Evolutionary conservation across 2,888 invertebrate species (phyloP), one percentile per base, ranked within the genome.

Genomic region (Rhorus exstirpatorius): DNA sequence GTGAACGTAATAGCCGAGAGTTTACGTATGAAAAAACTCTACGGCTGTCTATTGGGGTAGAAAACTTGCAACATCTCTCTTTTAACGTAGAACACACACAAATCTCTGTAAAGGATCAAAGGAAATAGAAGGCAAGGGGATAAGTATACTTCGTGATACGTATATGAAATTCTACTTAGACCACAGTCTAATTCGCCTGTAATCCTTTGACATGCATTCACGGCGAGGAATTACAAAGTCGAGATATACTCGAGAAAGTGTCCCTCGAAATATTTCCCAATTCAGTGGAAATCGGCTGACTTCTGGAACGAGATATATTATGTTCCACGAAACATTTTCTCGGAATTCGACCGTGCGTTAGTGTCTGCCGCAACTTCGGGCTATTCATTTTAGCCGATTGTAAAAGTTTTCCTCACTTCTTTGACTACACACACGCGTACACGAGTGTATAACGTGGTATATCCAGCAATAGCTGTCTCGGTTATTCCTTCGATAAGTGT

Each of bases 311-410:
- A 46, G 38, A 38, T 38, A 8, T 8, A 8, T 38, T 8, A 8
- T n/a, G n/a, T n/a, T n/a, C 38, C 3, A 8, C 3, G 8, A 38
- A 38, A 8, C 6, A 31, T 1, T 63, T 78, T 71, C 72, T 26
- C 17, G 14, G 65, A 72, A 67, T 26, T 58, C 51, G 55, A 58
- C 14, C 19, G 17, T 31, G 44, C 44, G 65, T 75, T 75, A 63
- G 21, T 55, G n/a, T 26, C 19, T 10, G n/a, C 4, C 10, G n/a
- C 4, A 24, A 12, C 51, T 51, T 24, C n/a, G 0, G 10, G 7
- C 49, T 4, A 35, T 0, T 35, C 26, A 31, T 31, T 17, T 49
- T 24, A 24, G 53, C 24, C 12, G 55, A 75, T 53, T 21, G 24
- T 51, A n/a, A 7, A 26, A 44, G 41, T 41, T 65, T 65, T 24